Evolutionary conservation across 2,888 invertebrate genomes (phyloP).

Genomic region (Lasioglossum oenotherae): DNA sequence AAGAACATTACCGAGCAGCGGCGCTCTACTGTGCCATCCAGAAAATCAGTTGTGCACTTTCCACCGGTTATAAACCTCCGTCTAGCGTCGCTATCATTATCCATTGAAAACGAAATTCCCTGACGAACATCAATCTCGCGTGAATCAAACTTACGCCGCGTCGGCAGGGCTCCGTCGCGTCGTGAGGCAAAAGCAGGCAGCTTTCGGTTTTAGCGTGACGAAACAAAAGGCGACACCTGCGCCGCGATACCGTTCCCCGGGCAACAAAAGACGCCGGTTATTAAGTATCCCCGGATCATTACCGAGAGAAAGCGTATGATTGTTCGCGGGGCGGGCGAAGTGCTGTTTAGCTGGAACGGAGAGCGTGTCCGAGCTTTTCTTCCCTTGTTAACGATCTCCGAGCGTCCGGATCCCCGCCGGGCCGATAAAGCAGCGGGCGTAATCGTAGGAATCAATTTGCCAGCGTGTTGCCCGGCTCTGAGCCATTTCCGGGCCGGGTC

Average conservation of each 20-base stretch:
- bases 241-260: background rate
- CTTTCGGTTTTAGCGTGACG: background rate
- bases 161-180: background rate
- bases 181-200: background rate
- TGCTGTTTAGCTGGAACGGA: conserved; percentile 31
- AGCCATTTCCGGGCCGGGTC: conserved; percentile 61
- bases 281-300: conserved; percentile 28
- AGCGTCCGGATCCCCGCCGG: conserved; percentile 24
- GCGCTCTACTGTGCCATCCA: background rate
- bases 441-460: conserved; percentile 61
- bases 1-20: background rate
- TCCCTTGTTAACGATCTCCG: conserved; percentile 63
- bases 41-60: background rate
- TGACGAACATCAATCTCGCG: background rate
- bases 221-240: conserved; percentile 20
- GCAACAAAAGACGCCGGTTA: conserved; percentile 23
- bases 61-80: background rate
- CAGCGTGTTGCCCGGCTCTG: conserved; percentile 43
- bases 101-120: background rate
- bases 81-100: background rate
- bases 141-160: background rate
- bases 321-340: conserved; percentile 35
- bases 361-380: conserved; percentile 47
- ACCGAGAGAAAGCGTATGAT: conserved; percentile 48
- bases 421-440: conserved; percentile 64